A percentile compares a stretch with the other conserved stretches of the same genome.
Conservation (phyloP, 2,888 invertebrate genomes). For the Halictus quadricinctus region DNA sequence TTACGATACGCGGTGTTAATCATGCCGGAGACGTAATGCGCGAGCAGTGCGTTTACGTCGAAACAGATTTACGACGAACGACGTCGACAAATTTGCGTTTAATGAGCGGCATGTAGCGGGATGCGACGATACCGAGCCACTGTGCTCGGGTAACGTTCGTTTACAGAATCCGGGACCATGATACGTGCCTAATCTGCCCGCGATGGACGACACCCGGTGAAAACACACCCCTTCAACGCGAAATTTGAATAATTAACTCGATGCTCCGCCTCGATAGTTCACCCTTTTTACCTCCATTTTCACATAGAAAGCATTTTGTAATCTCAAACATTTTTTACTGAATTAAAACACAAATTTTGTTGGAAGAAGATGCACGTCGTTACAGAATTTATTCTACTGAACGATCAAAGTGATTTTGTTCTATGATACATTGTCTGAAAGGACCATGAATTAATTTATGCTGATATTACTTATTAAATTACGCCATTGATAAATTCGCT, state of each 20-base stretch:
- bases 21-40: slow-evolving; percentile 38
- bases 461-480: not conserved
- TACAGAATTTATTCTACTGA: not conserved
- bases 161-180: not conserved
- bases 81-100: slow-evolving; percentile 48
- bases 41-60: slow-evolving; percentile 46
- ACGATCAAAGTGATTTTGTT: not conserved
- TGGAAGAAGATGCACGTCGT: not conserved
- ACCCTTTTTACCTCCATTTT: not conserved
- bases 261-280: not conserved
- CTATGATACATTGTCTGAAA: too few relatives aligned
- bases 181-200: not conserved
- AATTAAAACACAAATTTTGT: not conserved
- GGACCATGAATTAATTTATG: not conserved
- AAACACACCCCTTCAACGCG: not conserved
- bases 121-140: not conserved
- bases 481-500: not conserved
- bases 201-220: slow-evolving; percentile 1
- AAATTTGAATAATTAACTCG: not conserved
- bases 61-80: slow-evolving; percentile 47
- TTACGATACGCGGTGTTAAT: slow-evolving; percentile 56
- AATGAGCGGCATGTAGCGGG: slow-evolving; percentile 26
- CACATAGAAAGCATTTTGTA: not conserved
- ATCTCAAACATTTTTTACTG: not conserved
- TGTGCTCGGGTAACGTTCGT: not conserved